Percentiles rank a stretch among this genome's conserved stretches.
Evolutionary conservation across 1,140 invertebrate species (phyloP).

Genomic region (Papilio aristodemus): DNA sequence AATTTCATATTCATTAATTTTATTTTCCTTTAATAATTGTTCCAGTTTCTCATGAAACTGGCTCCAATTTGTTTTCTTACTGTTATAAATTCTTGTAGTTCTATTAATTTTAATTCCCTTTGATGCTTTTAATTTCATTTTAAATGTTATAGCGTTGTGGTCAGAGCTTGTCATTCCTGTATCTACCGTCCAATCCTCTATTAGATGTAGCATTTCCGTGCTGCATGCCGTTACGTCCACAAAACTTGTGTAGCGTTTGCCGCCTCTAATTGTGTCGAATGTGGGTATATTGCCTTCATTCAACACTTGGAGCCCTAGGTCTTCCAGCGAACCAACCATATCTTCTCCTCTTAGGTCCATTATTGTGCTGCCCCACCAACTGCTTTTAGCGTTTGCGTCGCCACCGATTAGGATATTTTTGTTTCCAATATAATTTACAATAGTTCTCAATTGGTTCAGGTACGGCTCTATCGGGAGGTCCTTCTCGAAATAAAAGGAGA

Average conservation of each 20-base stretch:
- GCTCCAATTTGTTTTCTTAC: too few species aligned
- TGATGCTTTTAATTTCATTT: background rate
- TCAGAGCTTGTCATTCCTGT: background rate
- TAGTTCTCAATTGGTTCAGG: background rate
- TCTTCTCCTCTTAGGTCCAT: background rate
- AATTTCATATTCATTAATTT: too few species aligned
- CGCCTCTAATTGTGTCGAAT: background rate
- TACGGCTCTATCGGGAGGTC: background rate
- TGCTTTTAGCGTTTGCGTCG: too few species aligned
- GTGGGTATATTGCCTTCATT: background rate
- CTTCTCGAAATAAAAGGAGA: background rate
- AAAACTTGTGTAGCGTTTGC: background rate
- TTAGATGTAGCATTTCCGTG: background rate
- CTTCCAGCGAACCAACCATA: background rate
- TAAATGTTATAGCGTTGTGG: background rate
- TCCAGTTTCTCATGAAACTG: too few species aligned
- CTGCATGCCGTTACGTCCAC: background rate
- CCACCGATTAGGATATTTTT: too few species aligned
- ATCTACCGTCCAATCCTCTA: background rate
- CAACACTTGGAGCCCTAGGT: background rate
- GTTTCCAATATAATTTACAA: background rate
- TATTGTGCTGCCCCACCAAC: background rate
- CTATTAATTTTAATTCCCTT: too few species aligned
- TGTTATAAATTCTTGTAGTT: too few species aligned
- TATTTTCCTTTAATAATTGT: too few species aligned